phyloP scores from a whole-genome alignment of 2,797 vertebrate species.

The Macropus fuliginosus region DNA sequence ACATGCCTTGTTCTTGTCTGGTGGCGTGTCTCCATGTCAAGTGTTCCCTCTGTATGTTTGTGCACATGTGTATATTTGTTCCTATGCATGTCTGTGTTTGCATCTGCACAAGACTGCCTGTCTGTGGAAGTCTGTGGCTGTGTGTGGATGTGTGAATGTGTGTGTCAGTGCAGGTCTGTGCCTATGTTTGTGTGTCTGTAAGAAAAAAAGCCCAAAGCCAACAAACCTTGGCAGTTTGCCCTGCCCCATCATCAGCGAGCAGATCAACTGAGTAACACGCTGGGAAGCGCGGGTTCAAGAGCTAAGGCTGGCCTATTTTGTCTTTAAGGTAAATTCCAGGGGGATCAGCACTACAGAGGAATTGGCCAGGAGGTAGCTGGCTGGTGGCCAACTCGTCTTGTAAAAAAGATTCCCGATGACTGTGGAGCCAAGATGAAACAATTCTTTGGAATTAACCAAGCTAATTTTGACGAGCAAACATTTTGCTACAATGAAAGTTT shows the following conservation, averaged over 20 bases:
- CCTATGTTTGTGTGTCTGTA: conserved; percentile 9
- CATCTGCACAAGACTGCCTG: neutral
- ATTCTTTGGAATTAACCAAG: conserved; percentile 83
- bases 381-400: conserved; percentile 81
- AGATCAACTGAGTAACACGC: neutral
- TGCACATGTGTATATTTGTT: neutral
- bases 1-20: neutral
- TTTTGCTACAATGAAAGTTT: conserved; percentile 82
- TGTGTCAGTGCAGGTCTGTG: neutral
- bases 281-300: conserved; percentile 37
- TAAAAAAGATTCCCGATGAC: conserved; percentile 78
- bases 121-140: neutral
- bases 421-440: conserved; percentile 84
- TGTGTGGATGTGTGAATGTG: neutral
- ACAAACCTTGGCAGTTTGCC: fast-evolving
- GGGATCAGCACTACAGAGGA: conserved; percentile 74
- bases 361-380: conserved; percentile 80
- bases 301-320: conserved; percentile 24
- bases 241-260: neutral
- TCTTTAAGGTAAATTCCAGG: conserved; percentile 76
- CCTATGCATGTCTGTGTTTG: fast-evolving
- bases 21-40: neutral
- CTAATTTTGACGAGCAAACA: conserved; percentile 77
- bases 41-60: neutral
- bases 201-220: neutral